Percentiles rank a stretch among this genome's conserved stretches.
Evolutionary conservation across 2,113 vertebrate genomes (phyloP).

Genomic region (Phoxinus phoxinus): DNA sequence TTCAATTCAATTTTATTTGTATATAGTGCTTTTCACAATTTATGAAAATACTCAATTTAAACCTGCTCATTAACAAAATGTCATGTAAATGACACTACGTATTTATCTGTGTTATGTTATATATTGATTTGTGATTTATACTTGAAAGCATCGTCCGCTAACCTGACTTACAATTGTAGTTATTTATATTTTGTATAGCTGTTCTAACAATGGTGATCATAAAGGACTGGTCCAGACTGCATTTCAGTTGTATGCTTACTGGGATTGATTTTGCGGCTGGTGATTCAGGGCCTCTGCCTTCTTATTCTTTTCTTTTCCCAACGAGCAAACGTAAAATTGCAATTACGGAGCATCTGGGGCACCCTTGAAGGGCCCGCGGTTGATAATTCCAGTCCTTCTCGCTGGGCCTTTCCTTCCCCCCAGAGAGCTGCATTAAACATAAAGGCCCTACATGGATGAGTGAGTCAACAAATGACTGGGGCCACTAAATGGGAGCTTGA

Average conservation of each 20-base stretch:
- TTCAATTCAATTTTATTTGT: too few species aligned
- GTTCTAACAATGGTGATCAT: constrained; percentile 20
- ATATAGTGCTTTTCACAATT: too few species aligned
- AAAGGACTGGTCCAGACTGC: background rate
- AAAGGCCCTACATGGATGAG: constrained; percentile 83
- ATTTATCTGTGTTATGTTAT: background rate
- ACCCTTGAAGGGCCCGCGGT: constrained; percentile 64
- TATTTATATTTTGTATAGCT: background rate
- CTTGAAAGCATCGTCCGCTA: background rate
- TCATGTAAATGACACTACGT: background rate
- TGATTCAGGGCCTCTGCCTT: constrained; percentile 54
- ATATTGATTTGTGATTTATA: background rate
- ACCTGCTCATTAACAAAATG: background rate
- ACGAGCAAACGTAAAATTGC: constrained; percentile 64
- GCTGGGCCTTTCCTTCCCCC: constrained; percentile 65
- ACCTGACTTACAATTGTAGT: background rate
- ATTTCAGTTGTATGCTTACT: constrained; percentile 36
- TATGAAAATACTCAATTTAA: background rate
- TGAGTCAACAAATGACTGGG: constrained; percentile 83
- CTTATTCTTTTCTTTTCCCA: constrained; percentile 55
- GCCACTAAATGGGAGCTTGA: constrained; percentile 77
- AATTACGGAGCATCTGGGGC: constrained; percentile 76
- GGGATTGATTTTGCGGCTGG: constrained; percentile 54
- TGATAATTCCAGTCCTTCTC: constrained; percentile 66
- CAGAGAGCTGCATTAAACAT: constrained; percentile 82